phyloP scores from a whole-genome alignment of 1,140 invertebrate species.

The Rhyzopertha dominica region DNA sequence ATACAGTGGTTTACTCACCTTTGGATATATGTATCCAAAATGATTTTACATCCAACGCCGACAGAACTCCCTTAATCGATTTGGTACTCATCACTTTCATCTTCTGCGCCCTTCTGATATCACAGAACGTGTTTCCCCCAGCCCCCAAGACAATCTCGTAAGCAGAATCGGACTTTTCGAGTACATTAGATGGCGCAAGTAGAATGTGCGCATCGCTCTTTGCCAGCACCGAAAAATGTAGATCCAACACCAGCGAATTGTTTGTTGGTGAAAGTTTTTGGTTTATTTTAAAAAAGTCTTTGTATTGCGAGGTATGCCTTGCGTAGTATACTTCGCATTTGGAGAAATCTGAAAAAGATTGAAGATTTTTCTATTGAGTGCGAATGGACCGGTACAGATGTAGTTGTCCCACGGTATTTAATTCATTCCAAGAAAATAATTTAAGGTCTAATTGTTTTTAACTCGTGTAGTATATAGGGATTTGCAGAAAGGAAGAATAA shows the following conservation, averaged over 20 bases:
- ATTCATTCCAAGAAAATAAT: too few relatives aligned
- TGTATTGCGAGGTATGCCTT: conserved; percentile 49
- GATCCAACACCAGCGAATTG: conserved; percentile 46
- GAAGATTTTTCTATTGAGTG: too few relatives aligned
- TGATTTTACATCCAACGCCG: conserved; percentile 47
- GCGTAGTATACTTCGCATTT: conserved; percentile 49
- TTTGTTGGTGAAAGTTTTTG: conserved; percentile 29
- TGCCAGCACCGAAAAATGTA: conserved; percentile 55
- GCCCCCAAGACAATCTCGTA: conserved; percentile 62
- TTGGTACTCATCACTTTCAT: conserved; percentile 47
- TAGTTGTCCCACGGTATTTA: too few relatives aligned
- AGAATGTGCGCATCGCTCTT: conserved; percentile 57
- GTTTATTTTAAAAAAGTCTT: conserved; percentile 45
- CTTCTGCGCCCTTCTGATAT: conserved; percentile 52
- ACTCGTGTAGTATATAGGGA: conserved; percentile 8
- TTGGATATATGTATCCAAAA: conserved; percentile 54
- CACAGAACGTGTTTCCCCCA: conserved; percentile 54
- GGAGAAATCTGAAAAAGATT: conserved; percentile 28
- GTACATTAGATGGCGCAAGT: conserved; percentile 45
- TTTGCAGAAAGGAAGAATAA: conserved; percentile 8
- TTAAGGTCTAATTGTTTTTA: too few relatives aligned
- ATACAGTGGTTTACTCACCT: conserved; percentile 42
- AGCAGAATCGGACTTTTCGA: conserved; percentile 46
- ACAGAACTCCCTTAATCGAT: conserved; percentile 49
- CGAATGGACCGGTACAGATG: too few relatives aligned